These are phyloP conservation scores for Mobula hypostoma DNA, from an alignment of 2,113 vertebrate genomes.

Conservation along the genomic window DNA sequence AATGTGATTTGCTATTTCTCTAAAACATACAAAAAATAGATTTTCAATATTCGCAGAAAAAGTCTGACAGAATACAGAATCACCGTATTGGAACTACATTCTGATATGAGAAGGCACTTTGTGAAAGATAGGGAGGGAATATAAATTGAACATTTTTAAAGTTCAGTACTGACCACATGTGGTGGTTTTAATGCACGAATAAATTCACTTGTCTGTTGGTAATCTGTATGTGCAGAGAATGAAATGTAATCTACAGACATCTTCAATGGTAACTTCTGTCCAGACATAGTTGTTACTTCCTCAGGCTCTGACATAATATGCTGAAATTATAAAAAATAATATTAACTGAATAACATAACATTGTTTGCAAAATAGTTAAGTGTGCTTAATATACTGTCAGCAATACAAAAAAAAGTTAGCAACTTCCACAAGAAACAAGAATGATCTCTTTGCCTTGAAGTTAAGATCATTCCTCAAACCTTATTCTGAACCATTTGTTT, in stretches of 20 bases:
- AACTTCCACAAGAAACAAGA: neutral
- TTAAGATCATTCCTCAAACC: neutral
- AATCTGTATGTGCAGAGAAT: constrained; percentile 97
- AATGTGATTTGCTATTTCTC: neutral
- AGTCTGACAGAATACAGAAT: neutral
- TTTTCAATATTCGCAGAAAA: neutral
- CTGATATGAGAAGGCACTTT: neutral
- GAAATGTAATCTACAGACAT: constrained; percentile 99
- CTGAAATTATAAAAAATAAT: constrained; percentile 50
- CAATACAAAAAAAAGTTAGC: neutral
- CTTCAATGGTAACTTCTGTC: constrained; percentile 94
- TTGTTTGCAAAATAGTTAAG: neutral
- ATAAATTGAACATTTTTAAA: constrained; percentile 1
- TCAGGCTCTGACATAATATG: constrained; percentile 99
- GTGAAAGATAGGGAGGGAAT: neutral
- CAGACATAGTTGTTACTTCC: constrained; percentile 97
- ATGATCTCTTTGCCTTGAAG: neutral
- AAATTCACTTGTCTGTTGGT: constrained; percentile 98
- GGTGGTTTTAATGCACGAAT: constrained; percentile 93
- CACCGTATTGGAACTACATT: neutral
- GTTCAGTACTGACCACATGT: constrained; percentile 74
- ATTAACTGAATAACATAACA: neutral
- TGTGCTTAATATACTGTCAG: neutral
- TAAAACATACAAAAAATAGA: too few relatives aligned
- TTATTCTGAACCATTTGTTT: neutral